Evolutionary conservation across 2,888 invertebrate species (phyloP).

Genomic region (Hecatera dysodea): DNA sequence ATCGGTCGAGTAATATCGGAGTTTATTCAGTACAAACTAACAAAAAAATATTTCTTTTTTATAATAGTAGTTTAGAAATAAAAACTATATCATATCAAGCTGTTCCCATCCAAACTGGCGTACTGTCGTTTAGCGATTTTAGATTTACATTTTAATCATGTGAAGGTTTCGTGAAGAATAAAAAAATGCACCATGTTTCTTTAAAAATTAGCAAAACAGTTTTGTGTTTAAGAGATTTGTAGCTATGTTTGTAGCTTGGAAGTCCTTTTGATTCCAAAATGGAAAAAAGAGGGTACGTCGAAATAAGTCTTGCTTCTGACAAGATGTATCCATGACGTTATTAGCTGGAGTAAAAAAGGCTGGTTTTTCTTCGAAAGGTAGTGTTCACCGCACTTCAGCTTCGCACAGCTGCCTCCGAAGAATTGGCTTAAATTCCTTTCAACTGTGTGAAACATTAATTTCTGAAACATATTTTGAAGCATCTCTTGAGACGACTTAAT

Average conservation of each 20-base stretch:
- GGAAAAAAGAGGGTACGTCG: not conserved
- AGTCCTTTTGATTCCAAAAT: conserved; percentile 6
- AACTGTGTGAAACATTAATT: not conserved
- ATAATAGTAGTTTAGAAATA: too few relatives aligned
- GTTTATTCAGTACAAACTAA: too few relatives aligned
- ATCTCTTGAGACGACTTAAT: not conserved
- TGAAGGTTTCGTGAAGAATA: too few relatives aligned
- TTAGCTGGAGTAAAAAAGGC: not conserved
- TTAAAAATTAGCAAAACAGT: not conserved
- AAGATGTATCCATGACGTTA: conserved; percentile 1
- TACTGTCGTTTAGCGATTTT: too few relatives aligned
- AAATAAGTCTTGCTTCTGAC: not conserved
- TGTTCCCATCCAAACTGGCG: too few relatives aligned
- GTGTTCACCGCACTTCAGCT: not conserved
- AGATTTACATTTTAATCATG: too few relatives aligned
- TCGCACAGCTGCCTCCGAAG: too few relatives aligned
- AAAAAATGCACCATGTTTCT: not conserved
- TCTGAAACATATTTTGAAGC: not conserved
- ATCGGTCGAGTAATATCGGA: too few relatives aligned
- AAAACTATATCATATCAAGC: too few relatives aligned
- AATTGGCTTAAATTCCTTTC: too few relatives aligned
- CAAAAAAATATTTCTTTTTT: too few relatives aligned
- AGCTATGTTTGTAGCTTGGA: not conserved
- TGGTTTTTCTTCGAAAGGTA: not conserved
- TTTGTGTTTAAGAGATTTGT: not conserved